Conservation (phyloP, 2,888 invertebrate genomes). For the Lasioglossum malachurum region DNA sequence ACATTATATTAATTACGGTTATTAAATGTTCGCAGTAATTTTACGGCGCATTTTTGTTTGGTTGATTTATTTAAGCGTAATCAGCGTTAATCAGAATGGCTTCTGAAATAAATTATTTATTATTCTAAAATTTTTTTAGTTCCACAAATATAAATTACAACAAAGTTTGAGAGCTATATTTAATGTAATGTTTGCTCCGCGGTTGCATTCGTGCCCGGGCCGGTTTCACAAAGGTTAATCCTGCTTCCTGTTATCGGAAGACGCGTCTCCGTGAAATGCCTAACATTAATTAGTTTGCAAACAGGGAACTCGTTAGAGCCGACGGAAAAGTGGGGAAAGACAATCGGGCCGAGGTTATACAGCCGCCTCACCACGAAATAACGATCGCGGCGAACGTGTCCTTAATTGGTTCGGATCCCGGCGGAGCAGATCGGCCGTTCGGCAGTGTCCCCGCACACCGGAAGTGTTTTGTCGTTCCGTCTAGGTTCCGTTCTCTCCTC, state of each 20-base stretch:
- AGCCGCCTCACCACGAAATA: not conserved
- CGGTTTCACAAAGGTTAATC: not conserved
- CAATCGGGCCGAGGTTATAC: not conserved
- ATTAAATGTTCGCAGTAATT: not conserved
- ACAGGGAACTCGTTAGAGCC: not conserved
- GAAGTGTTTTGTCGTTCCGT: slow-evolving; percentile 27
- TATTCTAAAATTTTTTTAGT: too few species aligned
- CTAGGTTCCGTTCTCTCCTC: not conserved
- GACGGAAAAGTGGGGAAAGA: slow-evolving; percentile 1
- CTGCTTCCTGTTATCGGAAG: not conserved
- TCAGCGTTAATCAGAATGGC: too few species aligned
- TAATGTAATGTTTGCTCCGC: too few species aligned
- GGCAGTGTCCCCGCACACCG: not conserved
- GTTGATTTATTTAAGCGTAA: not conserved
- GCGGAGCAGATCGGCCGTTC: not conserved
- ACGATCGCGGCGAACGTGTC: slow-evolving; percentile 2
- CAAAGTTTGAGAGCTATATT: too few species aligned
- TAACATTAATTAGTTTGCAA: slow-evolving; percentile 9
- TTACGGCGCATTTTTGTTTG: not conserved
- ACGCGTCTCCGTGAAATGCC: slow-evolving; percentile 4
- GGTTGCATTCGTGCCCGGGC: too few species aligned
- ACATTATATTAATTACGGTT: not conserved
- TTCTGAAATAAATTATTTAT: too few species aligned
- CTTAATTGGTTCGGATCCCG: slow-evolving; percentile 37
- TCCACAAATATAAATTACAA: too few species aligned